Conservation (phyloP, 2,888 invertebrate species). For the Halocaridina rubra region DNA sequence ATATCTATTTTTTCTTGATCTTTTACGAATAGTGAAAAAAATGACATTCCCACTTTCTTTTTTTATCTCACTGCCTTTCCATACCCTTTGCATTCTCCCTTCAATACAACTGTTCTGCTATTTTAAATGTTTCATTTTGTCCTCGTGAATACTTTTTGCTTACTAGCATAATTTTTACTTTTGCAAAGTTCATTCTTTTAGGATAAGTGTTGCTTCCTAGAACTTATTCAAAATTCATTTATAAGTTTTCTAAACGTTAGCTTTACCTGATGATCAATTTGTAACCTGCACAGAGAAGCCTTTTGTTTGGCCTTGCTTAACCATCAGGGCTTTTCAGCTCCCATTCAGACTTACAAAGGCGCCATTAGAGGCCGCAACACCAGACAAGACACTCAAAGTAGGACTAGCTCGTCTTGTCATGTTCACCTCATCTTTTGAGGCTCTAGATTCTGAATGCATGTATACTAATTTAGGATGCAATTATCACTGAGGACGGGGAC, state of each 20-base stretch:
- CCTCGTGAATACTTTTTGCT: neutral
- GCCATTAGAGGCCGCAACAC: constrained; percentile 9
- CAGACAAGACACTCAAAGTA: constrained; percentile 27
- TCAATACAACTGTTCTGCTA: neutral
- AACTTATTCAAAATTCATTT: neutral
- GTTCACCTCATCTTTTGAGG: constrained; percentile 10
- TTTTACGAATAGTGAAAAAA: neutral
- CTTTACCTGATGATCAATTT: constrained; percentile 3
- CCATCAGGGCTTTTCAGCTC: constrained; percentile 29
- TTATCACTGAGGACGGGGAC: constrained; percentile 42
- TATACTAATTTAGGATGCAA: constrained; percentile 60
- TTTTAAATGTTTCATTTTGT: neutral
- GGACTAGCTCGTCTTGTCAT: constrained; percentile 39
- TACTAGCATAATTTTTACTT: constrained; percentile 1
- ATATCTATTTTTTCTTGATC: neutral
- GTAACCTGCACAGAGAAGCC: constrained; percentile 24
- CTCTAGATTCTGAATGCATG: constrained; percentile 53
- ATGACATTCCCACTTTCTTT: neutral
- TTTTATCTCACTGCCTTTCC: neutral
- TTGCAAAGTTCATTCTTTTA: neutral
- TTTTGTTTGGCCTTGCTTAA: constrained; percentile 44
- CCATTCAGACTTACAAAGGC: constrained; percentile 5
- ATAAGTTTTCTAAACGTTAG: neutral
- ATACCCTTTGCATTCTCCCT: neutral
- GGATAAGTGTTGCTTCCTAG: constrained; percentile 37